Evolutionary conservation across 2,113 vertebrate species (phyloP), one percentile per base, ranked within the genome.

Genomic region (pig (Sus scrofa)): DNA sequence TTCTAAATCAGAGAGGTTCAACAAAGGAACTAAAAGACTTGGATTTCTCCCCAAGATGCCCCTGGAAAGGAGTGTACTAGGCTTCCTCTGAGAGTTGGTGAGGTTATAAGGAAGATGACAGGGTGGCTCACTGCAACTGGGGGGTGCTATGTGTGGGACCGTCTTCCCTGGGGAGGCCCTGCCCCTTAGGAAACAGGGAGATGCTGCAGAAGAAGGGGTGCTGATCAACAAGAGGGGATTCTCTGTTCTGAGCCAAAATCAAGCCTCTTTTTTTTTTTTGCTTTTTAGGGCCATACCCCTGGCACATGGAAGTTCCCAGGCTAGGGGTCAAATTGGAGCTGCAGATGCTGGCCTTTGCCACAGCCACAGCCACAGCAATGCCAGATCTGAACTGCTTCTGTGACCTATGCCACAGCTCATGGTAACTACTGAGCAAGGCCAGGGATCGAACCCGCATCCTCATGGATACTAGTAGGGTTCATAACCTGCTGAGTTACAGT

Each of bases 241-340:
- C 65, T 97, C 67, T 97, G 96, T 97, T 97, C 89, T 96, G 95
- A 91, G 91, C 94, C 97, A 63, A 86, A 96, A 95, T 94, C 54
- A 86, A 98, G 96, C 44, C 87, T 44, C 8, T 44, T 44, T 44
- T 44, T 44, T 44, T 44, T 44, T 44, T 44, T 44, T 44, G 44
- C 44, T 44, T 44, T 44, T 44, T 44, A 44, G 44, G 44, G 44
- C 44, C 44, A 44, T 44, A 44, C 44, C 44, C 44, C 44, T 44
- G 44, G 44, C 44, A 44, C 44, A 4, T 44, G 44, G 44, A 44
- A 44, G 44, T 44, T 44, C 44, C 44, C 44, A 44, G 44, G 44
- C 44, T 44, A 44, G 44, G 44, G 44, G 44, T 44, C 44, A 44
- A 44, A 44, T 44, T 8, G 44, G 44, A 44, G 44, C 44, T 44